Conservation (phyloP, 2,797 vertebrate genomes). For the Carcharodon carcharias region DNA sequence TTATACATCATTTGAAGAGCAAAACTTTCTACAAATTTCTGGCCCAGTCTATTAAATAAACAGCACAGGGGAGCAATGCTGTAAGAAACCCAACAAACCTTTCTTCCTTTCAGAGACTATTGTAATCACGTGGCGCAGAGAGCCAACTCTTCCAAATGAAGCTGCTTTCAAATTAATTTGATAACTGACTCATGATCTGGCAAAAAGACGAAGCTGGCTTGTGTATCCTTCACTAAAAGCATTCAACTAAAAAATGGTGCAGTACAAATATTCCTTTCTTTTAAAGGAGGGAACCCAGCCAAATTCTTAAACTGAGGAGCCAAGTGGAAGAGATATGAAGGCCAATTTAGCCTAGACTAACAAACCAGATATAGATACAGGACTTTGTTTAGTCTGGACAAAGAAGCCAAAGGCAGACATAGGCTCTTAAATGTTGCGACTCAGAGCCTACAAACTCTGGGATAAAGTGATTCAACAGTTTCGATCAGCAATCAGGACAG, state of each 20-base stretch:
- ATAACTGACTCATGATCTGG: not conserved
- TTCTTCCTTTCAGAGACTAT: not conserved
- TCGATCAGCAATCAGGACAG: too few relatives aligned
- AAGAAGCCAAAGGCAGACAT: not conserved
- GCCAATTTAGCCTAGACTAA: not conserved
- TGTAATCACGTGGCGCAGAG: not conserved
- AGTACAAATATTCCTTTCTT: not conserved
- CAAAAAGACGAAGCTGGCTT: not conserved
- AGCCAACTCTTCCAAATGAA: not conserved
- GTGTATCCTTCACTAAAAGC: not conserved
- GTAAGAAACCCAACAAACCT: not conserved
- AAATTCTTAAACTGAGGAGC: not conserved
- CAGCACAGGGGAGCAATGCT: not conserved
- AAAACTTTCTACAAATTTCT: not conserved
- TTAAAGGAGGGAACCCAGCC: not conserved
- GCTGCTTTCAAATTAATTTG: not conserved
- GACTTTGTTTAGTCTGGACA: not conserved
- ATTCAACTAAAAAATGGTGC: not conserved
- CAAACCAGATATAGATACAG: not conserved
- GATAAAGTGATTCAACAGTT: too few relatives aligned
- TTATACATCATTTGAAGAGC: not conserved
- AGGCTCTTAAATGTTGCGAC: too few relatives aligned
- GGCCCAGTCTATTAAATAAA: not conserved
- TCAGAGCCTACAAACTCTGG: too few relatives aligned
- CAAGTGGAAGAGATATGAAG: not conserved